A percentile compares a stretch with the other conserved stretches of the same genome.
Conservation (phyloP, 2,113 vertebrate genomes). For the Hystrix brachyura region DNA sequence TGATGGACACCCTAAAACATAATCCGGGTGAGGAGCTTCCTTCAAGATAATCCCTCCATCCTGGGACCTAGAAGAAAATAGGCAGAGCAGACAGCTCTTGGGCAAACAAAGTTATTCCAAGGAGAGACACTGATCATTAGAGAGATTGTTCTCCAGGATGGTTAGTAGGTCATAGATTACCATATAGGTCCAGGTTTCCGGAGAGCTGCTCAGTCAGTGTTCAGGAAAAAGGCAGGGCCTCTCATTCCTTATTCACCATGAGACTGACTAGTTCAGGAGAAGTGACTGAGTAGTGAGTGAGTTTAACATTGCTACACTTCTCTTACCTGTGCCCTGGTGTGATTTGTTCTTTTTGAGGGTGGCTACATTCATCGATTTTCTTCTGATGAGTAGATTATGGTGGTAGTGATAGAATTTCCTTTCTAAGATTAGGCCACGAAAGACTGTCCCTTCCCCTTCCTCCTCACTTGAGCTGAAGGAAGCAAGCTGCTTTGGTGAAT, state of each 20-base stretch:
- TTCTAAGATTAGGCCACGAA: background rate
- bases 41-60: background rate
- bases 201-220: background rate
- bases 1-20: background rate
- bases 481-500: background rate
- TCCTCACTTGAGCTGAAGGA: background rate
- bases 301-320: background rate
- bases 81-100: background rate
- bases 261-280: background rate
- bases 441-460: background rate
- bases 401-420: background rate
- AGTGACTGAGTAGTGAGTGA: background rate
- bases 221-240: background rate
- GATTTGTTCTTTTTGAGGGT: background rate
- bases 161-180: background rate
- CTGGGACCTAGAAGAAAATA: background rate
- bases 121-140: background rate
- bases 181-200: background rate
- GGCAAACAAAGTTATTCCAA: background rate
- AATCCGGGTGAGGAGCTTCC: background rate
- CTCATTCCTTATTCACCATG: background rate
- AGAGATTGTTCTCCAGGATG: background rate
- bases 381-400: background rate
- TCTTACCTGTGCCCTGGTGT: background rate
- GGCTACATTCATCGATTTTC: background rate